These are phyloP conservation scores for Thunnus maccoyii DNA, from an alignment of 2,113 vertebrate species.

Conservation along the genomic window DNA sequence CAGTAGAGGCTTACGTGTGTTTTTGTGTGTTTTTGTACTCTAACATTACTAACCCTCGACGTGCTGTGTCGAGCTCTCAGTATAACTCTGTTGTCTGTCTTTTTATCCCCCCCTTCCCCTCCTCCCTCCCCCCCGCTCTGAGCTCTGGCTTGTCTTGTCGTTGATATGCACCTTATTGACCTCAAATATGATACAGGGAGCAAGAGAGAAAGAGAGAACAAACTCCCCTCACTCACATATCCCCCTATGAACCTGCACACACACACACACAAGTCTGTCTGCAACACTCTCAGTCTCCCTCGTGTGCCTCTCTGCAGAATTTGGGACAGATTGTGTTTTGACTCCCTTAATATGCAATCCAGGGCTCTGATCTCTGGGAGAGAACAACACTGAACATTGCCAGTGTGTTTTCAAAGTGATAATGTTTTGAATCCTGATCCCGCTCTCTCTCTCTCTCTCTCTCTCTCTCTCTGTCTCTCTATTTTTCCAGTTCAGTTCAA, in stretches of 20 bases:
- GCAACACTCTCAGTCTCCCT: slow-evolving; percentile 17
- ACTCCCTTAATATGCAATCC: slow-evolving; percentile 44
- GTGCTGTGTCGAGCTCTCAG: slow-evolving; percentile 57
- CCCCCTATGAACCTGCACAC: not conserved
- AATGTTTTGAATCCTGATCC: not conserved
- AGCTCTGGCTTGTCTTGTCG: slow-evolving; percentile 76
- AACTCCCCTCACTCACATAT: not conserved
- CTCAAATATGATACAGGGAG: slow-evolving; percentile 55
- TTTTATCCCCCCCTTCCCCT: slow-evolving; percentile 4
- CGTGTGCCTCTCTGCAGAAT: slow-evolving; percentile 40
- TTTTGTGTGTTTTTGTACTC: slow-evolving; percentile 70
- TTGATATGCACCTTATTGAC: slow-evolving; percentile 81
- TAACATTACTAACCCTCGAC: slow-evolving; percentile 80
- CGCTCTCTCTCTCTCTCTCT: not conserved
- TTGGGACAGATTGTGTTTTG: slow-evolving; percentile 60
- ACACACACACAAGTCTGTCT: not conserved
- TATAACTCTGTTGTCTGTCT: slow-evolving; percentile 64
- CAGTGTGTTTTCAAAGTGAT: slow-evolving; percentile 31
- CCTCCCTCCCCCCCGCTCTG: slow-evolving; percentile 23
- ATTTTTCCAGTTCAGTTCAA: slow-evolving; percentile 25
- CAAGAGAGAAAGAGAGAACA: not conserved
- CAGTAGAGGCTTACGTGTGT: slow-evolving; percentile 76
- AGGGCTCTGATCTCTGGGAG: slow-evolving; percentile 44
- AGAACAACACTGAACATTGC: slow-evolving; percentile 31
- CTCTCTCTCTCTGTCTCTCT: not conserved